Evolutionary conservation across 2,797 vertebrate genomes (phyloP).

Genomic region (Tiaroga cobitis): DNA sequence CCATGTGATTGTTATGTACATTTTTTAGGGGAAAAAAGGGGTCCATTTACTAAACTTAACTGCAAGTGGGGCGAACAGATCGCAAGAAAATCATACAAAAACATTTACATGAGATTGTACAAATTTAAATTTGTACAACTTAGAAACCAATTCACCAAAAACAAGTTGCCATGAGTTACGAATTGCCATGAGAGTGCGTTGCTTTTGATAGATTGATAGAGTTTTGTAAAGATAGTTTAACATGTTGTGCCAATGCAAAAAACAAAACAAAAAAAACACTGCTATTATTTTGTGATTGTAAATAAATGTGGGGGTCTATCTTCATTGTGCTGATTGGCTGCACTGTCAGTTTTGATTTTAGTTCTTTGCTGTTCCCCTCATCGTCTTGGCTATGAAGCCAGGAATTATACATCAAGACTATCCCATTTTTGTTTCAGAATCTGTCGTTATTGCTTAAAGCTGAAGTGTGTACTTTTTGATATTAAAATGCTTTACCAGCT

Average conservation of each 20-base stretch:
- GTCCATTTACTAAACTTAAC: neutral
- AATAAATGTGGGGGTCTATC: slow-evolving; percentile 43
- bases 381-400: slow-evolving; percentile 22
- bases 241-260: slow-evolving; percentile 37
- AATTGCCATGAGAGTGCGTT: neutral
- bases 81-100: neutral
- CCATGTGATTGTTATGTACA: neutral
- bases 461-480: slow-evolving; percentile 1
- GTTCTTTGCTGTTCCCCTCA: slow-evolving; percentile 33
- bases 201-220: neutral
- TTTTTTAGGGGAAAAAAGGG: neutral
- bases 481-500: neutral
- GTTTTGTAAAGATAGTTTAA: slow-evolving; percentile 47
- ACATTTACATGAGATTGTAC: neutral
- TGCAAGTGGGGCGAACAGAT: neutral
- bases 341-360: slow-evolving; percentile 52
- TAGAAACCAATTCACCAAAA: neutral
- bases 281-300: slow-evolving; percentile 53
- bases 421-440: slow-evolving; percentile 17
- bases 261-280: slow-evolving; percentile 34
- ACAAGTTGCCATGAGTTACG: neutral
- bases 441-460: slow-evolving; percentile 10
- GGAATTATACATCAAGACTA: slow-evolving; percentile 25
- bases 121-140: neutral
- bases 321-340: slow-evolving; percentile 29